A percentile compares a stretch with the other conserved stretches of the same genome.
These are phyloP conservation scores for Latheticus oryzae DNA, from an alignment of 2,888 invertebrate genomes.

Conservation along the genomic window DNA sequence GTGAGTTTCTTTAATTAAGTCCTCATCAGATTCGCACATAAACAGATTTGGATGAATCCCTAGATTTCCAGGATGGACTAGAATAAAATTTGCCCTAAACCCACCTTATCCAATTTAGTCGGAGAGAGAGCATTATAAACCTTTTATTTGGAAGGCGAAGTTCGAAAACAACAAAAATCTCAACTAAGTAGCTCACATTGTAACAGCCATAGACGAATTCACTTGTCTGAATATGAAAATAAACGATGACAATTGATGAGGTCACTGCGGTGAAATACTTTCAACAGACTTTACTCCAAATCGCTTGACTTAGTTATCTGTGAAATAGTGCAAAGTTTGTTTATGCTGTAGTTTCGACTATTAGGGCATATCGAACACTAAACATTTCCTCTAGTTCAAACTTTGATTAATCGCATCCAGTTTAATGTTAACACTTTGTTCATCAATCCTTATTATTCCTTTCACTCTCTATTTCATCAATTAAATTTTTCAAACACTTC, in stretches of 20 bases:
- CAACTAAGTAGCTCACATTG: constrained; percentile 6
- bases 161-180: constrained; percentile 24
- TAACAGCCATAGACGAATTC: constrained; percentile 3
- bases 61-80: constrained; percentile 22
- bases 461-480: background rate
- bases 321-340: constrained; percentile 31
- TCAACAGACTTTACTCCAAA: no score
- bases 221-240: constrained; percentile 11
- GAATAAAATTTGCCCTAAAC: constrained; percentile 33
- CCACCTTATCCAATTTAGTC: constrained; percentile 31
- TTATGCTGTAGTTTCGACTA: constrained; percentile 22
- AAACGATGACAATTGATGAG: constrained; percentile 21
- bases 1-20: constrained; percentile 26
- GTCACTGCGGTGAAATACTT: constrained; percentile 12
- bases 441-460: constrained; percentile 5
- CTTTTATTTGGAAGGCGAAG: constrained; percentile 15
- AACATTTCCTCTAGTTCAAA: constrained; percentile 11
- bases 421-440: constrained; percentile 4
- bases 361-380: constrained; percentile 6
- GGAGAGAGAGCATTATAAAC: constrained; percentile 24
- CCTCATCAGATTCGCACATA: constrained; percentile 21
- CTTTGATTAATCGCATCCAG: constrained; percentile 12
- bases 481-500: background rate
- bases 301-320: constrained; percentile 24
- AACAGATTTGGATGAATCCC: constrained; percentile 29